Evolutionary conservation across 2,113 vertebrate genomes (phyloP).

Genomic region (Ramphastos sulfuratus): DNA sequence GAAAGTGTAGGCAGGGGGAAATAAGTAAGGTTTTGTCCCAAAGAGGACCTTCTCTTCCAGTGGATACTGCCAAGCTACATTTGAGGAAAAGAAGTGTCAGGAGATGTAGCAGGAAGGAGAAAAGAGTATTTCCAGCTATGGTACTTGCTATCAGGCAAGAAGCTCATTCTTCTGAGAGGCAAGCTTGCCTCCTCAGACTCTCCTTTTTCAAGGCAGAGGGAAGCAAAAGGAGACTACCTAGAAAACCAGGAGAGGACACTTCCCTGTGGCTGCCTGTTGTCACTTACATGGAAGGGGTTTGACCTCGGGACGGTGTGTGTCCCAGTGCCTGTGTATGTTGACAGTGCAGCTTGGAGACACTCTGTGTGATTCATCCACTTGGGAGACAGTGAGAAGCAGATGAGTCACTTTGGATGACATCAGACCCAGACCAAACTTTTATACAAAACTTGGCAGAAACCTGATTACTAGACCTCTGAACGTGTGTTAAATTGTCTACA

Average conservation of each 20-base stretch:
- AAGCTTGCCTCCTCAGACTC: not conserved
- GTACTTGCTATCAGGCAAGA: not conserved
- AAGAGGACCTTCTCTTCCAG: not conserved
- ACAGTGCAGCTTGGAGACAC: not conserved
- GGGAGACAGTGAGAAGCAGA: not conserved
- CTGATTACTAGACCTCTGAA: not conserved
- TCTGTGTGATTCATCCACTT: not conserved
- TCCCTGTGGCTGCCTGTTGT: not conserved
- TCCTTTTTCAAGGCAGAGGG: not conserved
- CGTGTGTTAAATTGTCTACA: not conserved
- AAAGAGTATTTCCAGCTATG: not conserved
- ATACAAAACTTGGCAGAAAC: constrained; percentile 3
- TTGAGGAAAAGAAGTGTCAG: not conserved
- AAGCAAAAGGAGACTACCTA: not conserved
- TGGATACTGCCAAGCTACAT: not conserved
- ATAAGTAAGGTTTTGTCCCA: not conserved
- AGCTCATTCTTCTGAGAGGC: not conserved
- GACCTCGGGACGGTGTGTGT: not conserved
- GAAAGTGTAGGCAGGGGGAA: not conserved
- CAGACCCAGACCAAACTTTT: constrained; percentile 6
- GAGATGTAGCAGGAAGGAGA: not conserved
- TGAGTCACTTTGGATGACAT: not conserved
- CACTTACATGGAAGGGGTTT: not conserved
- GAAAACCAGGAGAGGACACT: not conserved
- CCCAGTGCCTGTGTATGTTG: not conserved